Conservation (phyloP, 1,140 invertebrate species). For the Euura lappo region DNA sequence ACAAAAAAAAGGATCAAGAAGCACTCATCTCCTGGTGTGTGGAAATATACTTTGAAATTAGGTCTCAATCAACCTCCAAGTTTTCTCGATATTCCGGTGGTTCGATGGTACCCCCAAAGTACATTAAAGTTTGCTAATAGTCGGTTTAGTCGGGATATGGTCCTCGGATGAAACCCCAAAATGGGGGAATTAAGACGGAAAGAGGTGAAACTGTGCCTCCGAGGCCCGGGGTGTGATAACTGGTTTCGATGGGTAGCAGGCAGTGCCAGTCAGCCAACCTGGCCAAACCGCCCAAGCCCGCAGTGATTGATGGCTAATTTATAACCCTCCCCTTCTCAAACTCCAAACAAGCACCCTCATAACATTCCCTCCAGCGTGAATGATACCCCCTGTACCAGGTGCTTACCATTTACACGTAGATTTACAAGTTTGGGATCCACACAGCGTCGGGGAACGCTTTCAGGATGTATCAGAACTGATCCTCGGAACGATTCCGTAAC, state of each 20-base stretch:
- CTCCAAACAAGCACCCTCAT: background rate
- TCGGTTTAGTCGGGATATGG: background rate
- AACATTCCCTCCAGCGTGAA: conserved; percentile 1
- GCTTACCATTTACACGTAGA: conserved; percentile 5
- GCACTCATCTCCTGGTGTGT: too few species aligned
- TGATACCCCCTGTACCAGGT: conserved; percentile 6
- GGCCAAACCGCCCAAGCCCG: background rate
- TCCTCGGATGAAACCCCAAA: too few species aligned
- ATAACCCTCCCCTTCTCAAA: conserved; percentile 3
- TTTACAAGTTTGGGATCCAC: background rate
- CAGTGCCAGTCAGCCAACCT: background rate
- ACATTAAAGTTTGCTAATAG: background rate
- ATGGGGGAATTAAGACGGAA: too few species aligned
- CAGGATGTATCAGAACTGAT: background rate
- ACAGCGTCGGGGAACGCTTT: background rate
- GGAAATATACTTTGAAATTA: too few species aligned
- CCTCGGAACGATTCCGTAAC: background rate
- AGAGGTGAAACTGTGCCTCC: background rate
- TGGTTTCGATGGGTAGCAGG: background rate
- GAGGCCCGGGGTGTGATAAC: background rate
- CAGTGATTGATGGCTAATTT: conserved; percentile 2
- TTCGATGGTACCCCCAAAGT: too few species aligned
- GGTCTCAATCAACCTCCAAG: too few species aligned
- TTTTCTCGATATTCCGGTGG: too few species aligned
- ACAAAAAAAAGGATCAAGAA: too few species aligned